Evolutionary conservation across 2,797 vertebrate genomes (phyloP).

Genomic region (Fistularia tabacaria): DNA sequence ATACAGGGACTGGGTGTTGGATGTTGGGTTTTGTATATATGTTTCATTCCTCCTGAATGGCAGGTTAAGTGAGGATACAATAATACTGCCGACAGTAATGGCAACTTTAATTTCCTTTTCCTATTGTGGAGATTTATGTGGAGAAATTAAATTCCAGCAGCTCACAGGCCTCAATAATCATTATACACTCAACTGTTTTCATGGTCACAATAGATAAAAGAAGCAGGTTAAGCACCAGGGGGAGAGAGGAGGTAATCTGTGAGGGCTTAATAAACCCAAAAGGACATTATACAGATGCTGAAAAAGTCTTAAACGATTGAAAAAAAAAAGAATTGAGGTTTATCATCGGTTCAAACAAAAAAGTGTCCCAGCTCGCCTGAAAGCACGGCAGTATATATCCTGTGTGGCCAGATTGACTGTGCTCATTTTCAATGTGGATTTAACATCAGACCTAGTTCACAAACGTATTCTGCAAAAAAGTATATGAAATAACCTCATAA

Average conservation of each 20-base stretch:
- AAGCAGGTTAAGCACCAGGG: conserved; percentile 55
- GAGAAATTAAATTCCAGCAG: conserved; percentile 79
- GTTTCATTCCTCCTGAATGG: conserved; percentile 78
- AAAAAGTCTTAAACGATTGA: conserved; percentile 28
- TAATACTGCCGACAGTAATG: conserved; percentile 77
- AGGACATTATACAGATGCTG: conserved; percentile 50
- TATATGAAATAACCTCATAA: too few relatives aligned
- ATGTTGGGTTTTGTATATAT: conserved; percentile 62
- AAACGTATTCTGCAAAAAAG: too few relatives aligned
- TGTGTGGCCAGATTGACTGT: too few relatives aligned
- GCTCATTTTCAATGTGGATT: too few relatives aligned
- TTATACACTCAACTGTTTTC: conserved; percentile 55
- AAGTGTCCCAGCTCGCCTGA: too few relatives aligned
- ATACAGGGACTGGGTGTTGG: conserved; percentile 15
- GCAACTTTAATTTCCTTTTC: conserved; percentile 83
- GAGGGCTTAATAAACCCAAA: conserved; percentile 58
- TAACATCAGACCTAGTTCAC: too few relatives aligned
- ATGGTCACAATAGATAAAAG: conserved; percentile 64
- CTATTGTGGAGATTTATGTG: conserved; percentile 79
- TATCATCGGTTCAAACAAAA: too few relatives aligned
- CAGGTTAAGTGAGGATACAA: conserved; percentile 81
- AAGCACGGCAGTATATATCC: too few relatives aligned
- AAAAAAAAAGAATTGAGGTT: too few relatives aligned
- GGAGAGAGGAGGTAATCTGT: conserved; percentile 44
- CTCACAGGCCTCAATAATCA: conserved; percentile 71